Evolutionary conservation across 2,888 invertebrate species (phyloP), one percentile per base, ranked within the genome.

Genomic region (Pediacus dermestoides): DNA sequence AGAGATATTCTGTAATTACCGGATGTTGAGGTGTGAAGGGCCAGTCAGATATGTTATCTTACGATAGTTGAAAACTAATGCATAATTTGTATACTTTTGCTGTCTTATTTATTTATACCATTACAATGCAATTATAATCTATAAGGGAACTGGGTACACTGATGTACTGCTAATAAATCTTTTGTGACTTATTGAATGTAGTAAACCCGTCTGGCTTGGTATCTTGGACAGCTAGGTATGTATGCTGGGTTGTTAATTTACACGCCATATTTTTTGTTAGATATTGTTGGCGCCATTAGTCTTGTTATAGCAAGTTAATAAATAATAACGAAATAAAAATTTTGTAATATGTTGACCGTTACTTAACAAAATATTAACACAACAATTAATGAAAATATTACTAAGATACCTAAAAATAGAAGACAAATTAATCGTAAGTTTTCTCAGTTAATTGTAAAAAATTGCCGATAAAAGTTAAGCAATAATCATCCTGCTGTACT

Each of bases 91-190:
- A n/a, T n/a, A n/a, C n/a, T n/a, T n/a, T n/a, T n/a, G n/a, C n/a
- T n/a, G n/a, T n/a, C n/a, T n/a, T n/a, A n/a, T n/a, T n/a, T n/a
- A n/a, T n/a, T n/a, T n/a, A n/a, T n/a, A 4, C 25, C 4, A 25
- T 25, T 25, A 25, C 25, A 25, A 25, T 25, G 25, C 25, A 25
- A 25, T 25, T 25, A 25, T n/a, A n/a, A n/a, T n/a, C 21, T 18
- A 18, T 18, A 18, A 18, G 9, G 9, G 10, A n/a, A n/a, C n/a
- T n/a, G n/a, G n/a, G n/a, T n/a, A n/a, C n/a, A 25, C 25, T 25
- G 25, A 25, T 25, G 25, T 7, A 4, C 11, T 25, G 25, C 25
- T 25, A 25, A 25, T 25, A 25, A 25, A 25, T 25, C 25, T 9
- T 11, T 10, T 6, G 25, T 25, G 25, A 25, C 25, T 25, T 25